A percentile compares a stretch with the other conserved stretches of the same genome.
Evolutionary conservation across 1,140 invertebrate species (phyloP).

Genomic region (Zaprionus vittiger): DNA sequence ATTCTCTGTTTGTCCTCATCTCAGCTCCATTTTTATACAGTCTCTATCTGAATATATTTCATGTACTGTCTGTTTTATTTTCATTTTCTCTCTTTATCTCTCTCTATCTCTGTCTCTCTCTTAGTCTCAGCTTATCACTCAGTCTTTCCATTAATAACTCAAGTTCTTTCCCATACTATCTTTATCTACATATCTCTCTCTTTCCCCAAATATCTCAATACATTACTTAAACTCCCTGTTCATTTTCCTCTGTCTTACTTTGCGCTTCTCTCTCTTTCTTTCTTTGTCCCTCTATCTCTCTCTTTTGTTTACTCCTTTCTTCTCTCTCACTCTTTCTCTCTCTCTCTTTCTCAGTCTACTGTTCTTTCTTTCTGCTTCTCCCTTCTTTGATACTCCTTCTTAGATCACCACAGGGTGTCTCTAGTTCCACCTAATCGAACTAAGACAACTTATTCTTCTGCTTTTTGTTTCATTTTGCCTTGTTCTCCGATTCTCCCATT

Average conservation of each 20-base stretch:
- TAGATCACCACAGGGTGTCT: conserved; percentile 6
- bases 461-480: conserved; percentile 12
- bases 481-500: conserved; percentile 22
- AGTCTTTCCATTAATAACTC: too few relatives aligned
- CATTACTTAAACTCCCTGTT: too few relatives aligned
- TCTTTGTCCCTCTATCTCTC: neutral
- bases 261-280: neutral
- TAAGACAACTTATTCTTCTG: neutral
- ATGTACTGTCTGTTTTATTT: too few relatives aligned
- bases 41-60: too few relatives aligned
- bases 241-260: too few relatives aligned
- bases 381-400: neutral
- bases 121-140: neutral
- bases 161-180: too few relatives aligned
- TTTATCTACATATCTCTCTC: too few relatives aligned
- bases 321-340: neutral
- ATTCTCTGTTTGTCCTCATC: neutral
- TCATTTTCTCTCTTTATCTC: neutral
- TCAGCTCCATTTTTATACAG: too few relatives aligned
- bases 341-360: neutral
- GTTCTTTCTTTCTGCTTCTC: neutral
- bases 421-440: neutral
- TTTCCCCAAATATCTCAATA: too few relatives aligned
- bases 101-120: neutral
- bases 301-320: neutral